Percentiles rank a stretch among this genome's conserved stretches.
Evolutionary conservation across 1,140 invertebrate species (phyloP).

Genomic region (Apis florea): DNA sequence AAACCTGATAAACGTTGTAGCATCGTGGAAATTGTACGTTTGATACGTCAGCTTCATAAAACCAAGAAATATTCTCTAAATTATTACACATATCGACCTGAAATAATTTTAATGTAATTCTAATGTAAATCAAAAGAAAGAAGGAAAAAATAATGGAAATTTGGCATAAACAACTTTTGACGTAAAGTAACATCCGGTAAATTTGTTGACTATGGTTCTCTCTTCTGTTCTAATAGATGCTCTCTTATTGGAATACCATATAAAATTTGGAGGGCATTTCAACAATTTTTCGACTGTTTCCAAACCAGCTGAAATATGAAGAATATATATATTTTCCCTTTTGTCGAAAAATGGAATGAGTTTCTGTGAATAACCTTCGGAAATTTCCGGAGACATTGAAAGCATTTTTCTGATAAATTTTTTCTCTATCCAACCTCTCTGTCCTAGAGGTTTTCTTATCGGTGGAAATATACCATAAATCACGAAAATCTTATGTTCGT

Average conservation of each 20-base stretch:
- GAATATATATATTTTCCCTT: background rate
- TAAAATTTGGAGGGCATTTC: conserved; percentile 40
- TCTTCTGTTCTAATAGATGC: conserved; percentile 64
- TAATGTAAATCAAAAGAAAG: no score
- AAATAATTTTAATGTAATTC: conserved; percentile 7
- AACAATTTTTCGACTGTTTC: conserved; percentile 50
- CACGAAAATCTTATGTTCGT: conserved; percentile 54
- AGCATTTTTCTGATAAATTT: conserved; percentile 54
- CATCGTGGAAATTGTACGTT: conserved; percentile 85
- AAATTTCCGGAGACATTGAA: conserved; percentile 28
- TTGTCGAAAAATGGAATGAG: background rate
- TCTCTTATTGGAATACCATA: conserved; percentile 55
- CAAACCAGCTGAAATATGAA: conserved; percentile 19
- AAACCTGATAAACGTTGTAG: conserved; percentile 85
- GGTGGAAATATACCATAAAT: conserved; percentile 52
- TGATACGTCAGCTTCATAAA: conserved; percentile 81
- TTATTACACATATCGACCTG: conserved; percentile 82
- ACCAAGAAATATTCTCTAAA: conserved; percentile 83
- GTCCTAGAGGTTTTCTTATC: conserved; percentile 42
- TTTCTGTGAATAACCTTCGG: conserved; percentile 34
- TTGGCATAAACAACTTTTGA: conserved; percentile 85
- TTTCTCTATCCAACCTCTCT: conserved; percentile 60
- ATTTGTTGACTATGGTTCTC: conserved; percentile 85
- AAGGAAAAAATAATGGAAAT: background rate
- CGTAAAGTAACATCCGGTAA: conserved; percentile 89